phyloP scores from a whole-genome alignment of 1,140 invertebrate genomes.

The Arctopsyche grandis region DNA sequence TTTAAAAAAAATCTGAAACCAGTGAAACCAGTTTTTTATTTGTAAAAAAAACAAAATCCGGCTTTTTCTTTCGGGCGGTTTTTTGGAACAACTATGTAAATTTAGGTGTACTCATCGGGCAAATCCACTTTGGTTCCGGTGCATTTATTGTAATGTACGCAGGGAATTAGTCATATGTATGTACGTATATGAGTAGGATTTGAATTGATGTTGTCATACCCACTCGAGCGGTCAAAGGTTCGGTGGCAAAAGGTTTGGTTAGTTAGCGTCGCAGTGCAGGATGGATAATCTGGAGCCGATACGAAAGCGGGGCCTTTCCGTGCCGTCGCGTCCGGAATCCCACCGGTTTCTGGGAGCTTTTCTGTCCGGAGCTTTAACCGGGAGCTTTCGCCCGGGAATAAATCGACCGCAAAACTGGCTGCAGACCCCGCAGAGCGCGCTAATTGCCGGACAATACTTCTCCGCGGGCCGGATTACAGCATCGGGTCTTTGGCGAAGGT shows the following conservation, averaged over 20 bases:
- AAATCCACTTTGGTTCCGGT: too few relatives aligned
- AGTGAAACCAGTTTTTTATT: too few relatives aligned
- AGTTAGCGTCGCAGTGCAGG: not conserved
- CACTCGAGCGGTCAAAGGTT: not conserved
- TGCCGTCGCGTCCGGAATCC: conserved; percentile 29
- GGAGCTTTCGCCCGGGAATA: conserved; percentile 19
- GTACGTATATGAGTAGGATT: too few relatives aligned
- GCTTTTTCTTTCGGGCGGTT: too few relatives aligned
- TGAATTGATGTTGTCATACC: too few relatives aligned
- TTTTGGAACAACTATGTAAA: too few relatives aligned
- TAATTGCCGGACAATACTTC: conserved; percentile 37
- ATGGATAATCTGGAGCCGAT: conserved; percentile 19
- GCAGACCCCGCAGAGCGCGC: conserved; percentile 17
- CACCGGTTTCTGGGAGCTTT: conserved; percentile 36
- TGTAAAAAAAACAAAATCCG: too few relatives aligned
- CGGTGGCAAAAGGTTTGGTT: not conserved
- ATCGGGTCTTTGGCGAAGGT: not conserved
- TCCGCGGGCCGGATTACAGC: not conserved
- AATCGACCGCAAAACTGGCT: conserved; percentile 39
- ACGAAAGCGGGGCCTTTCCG: conserved; percentile 38
- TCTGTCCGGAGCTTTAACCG: conserved; percentile 24
- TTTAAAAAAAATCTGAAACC: too few relatives aligned
- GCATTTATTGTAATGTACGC: too few relatives aligned
- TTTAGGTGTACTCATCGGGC: too few relatives aligned
- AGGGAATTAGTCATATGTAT: too few relatives aligned